Percentiles rank a stretch among this genome's conserved stretches.
Conservation (phyloP, 2,888 invertebrate genomes). For the Fabriciana adippe region DNA sequence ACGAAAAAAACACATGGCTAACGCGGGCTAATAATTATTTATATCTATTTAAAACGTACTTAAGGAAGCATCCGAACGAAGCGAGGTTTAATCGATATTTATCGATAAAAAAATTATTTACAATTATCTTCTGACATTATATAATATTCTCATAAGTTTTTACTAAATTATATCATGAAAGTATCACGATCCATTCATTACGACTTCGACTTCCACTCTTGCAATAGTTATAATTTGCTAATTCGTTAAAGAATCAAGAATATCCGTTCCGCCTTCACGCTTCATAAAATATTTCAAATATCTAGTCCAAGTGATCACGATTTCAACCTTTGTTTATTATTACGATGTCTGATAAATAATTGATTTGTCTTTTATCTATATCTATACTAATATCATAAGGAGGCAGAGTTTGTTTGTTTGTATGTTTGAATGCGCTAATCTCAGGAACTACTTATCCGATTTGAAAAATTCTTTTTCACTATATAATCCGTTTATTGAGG, state of each 20-base stretch:
- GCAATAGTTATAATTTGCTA: conserved; percentile 28
- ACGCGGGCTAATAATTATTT: too few relatives aligned
- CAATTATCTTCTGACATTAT: not conserved
- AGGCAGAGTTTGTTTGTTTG: too few relatives aligned
- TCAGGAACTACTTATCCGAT: too few relatives aligned
- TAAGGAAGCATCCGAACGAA: not conserved
- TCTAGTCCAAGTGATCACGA: conserved; percentile 48
- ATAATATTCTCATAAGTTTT: conserved; percentile 1
- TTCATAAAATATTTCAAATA: conserved; percentile 43
- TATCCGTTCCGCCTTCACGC: conserved; percentile 45
- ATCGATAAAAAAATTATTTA: not conserved
- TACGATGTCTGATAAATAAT: not conserved
- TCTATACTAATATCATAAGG: too few relatives aligned
- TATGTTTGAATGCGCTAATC: too few relatives aligned
- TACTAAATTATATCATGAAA: conserved; percentile 14
- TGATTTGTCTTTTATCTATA: too few relatives aligned
- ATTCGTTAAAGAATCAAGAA: conserved; percentile 37
- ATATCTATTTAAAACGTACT: too few relatives aligned
- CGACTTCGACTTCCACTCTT: conserved; percentile 16
- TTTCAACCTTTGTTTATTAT: conserved; percentile 44
- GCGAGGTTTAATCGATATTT: too few relatives aligned
- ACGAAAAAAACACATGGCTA: too few relatives aligned
- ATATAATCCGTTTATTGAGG: too few relatives aligned
- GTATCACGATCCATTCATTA: conserved; percentile 14
- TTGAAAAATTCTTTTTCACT: too few relatives aligned